Evolutionary conservation across 2,797 vertebrate genomes (phyloP), one percentile per base, ranked within the genome.

Genomic region (Micromesistius poutassou): DNA sequence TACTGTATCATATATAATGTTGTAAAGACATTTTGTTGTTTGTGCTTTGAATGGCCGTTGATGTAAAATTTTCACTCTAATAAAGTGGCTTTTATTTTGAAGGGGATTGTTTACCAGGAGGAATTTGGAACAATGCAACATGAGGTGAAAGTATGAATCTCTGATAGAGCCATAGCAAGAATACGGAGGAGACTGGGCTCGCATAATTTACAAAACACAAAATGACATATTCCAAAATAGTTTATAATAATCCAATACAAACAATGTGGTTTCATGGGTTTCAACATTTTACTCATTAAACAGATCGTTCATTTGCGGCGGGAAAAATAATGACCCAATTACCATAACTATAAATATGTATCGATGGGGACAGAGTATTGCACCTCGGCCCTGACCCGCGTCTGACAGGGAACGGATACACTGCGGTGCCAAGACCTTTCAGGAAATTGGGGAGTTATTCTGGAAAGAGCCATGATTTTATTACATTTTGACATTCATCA

Each of bases 401-500:
- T 81, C 71, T 85, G 82, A 85, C 81, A 82, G 75, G 14, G 74
- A 71, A 19, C 31, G 75, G 77, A 78, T 66, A 80, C 79, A 83
- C 30, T 66, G 73, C 82, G 46, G 79, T 76, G 77, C 42, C 12
- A 5, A 46, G 76, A 84, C 83, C 79, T 77, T 1, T 72, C 82
- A 81, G 82, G 36, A 82, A 87, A 83, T 79, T 68, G n/a, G 74
- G 22, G 66, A 74, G 66, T 33, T 30, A 70, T 73, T 30, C 77
- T 76, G 74, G 76, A 81, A 81, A 77, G 33, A 76, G 30, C 80
- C 81, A 79, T 50, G 72, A 79, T 80, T 79, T 62, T 46, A 80
- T 84, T 79, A 80, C 76, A 70, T 79, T 81, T 81, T 86, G 79
- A 87, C 72, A 80, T 87, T 89, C 38, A 85, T 89, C 77, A 22